Conservation (phyloP, 2,113 vertebrate genomes). For the Thomomys bottae region DNA sequence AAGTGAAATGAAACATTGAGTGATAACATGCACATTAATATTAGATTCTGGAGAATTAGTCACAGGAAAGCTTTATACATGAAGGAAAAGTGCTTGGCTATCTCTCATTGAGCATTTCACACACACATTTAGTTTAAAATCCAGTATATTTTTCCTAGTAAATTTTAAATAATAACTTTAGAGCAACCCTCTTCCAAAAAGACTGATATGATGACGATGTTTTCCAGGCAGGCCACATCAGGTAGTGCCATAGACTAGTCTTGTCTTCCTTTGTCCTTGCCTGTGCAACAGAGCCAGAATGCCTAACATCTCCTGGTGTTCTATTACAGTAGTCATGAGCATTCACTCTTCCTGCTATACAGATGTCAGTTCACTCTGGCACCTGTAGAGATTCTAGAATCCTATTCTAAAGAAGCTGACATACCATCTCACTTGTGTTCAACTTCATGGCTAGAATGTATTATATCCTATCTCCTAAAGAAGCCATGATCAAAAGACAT, state of each 20-base stretch:
- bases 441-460: background rate
- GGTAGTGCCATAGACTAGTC: rapidly evolving
- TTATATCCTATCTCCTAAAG: background rate
- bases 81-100: background rate
- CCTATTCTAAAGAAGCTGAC: background rate
- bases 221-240: background rate
- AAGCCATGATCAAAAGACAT: background rate
- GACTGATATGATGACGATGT: too few relatives aligned
- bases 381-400: background rate
- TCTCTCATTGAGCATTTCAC: background rate
- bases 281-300: background rate
- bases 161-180: background rate
- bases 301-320: background rate
- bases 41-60: background rate
- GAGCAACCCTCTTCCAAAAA: background rate
- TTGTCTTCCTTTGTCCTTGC: background rate
- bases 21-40: background rate
- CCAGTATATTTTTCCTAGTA: background rate
- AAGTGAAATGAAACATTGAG: background rate
- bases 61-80: background rate
- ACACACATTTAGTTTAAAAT: background rate
- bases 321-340: rapidly evolving
- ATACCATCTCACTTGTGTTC: background rate
- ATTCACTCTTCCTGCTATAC: background rate
- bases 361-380: background rate